These are phyloP conservation scores for Helicoverpa assulta DNA, from an alignment of 2,888 invertebrate species.

Conservation along the genomic window DNA sequence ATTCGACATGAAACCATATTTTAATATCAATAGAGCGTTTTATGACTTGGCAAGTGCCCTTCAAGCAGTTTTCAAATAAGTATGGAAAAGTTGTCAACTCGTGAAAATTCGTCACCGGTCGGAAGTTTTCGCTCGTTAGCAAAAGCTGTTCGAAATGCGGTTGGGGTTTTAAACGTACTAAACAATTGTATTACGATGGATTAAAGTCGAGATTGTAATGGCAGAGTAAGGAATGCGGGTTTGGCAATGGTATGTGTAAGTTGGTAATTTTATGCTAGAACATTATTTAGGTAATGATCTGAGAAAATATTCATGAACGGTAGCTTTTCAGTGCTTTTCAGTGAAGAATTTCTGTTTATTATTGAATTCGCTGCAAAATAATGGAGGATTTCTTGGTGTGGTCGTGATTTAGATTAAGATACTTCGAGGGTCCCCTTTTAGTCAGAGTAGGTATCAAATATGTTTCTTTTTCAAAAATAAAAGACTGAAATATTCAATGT, in stretches of 20 bases:
- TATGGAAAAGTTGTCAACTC: slow-evolving; percentile 70
- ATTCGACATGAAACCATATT: slow-evolving; percentile 60
- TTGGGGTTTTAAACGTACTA: slow-evolving; percentile 11
- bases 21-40: slow-evolving; percentile 37
- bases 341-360: slow-evolving; percentile 29
- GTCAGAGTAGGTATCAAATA: too few species aligned
- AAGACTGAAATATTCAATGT: too few species aligned
- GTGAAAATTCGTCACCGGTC: slow-evolving; percentile 69
- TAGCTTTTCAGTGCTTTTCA: slow-evolving; percentile 31
- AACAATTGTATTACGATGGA: neutral
- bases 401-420: slow-evolving; percentile 10
- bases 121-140: slow-evolving; percentile 69
- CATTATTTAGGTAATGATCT: slow-evolving; percentile 73
- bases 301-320: slow-evolving; percentile 69
- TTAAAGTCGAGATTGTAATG: slow-evolving; percentile 29
- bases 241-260: slow-evolving; percentile 11
- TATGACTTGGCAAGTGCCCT: slow-evolving; percentile 42
- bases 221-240: neutral
- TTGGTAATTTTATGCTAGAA: slow-evolving; percentile 34
- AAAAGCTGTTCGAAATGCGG: slow-evolving; percentile 52
- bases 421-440: neutral
- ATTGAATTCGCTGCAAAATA: slow-evolving; percentile 14
- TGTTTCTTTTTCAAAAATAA: too few species aligned
- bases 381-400: slow-evolving; percentile 2
- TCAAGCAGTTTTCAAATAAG: slow-evolving; percentile 66